A percentile compares a stretch with the other conserved stretches of the same genome.
Evolutionary conservation across 2,888 invertebrate genomes (phyloP).

Genomic region (Spilarctia lutea): DNA sequence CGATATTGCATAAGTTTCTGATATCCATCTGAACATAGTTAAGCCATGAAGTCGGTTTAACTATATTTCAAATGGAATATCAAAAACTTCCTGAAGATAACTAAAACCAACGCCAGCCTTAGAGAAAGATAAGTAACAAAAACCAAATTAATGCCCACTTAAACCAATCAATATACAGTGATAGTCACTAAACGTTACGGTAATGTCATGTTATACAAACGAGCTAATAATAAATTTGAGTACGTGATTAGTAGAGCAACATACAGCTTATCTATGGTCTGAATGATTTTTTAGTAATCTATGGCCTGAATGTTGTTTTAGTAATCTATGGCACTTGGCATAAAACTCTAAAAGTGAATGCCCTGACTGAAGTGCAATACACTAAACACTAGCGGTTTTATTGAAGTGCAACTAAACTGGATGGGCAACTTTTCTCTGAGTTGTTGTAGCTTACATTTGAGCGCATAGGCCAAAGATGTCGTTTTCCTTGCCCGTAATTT

Average conservation of each 20-base stretch:
- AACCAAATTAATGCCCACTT: background rate
- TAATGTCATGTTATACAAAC: slow-evolving; percentile 13
- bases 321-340: slow-evolving; percentile 52
- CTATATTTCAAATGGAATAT: no score
- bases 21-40: no score
- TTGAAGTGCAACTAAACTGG: slow-evolving; percentile 59
- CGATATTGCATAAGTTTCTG: no score
- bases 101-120: no score
- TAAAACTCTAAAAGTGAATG: slow-evolving; percentile 66
- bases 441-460: background rate
- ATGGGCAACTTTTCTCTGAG: slow-evolving; percentile 14
- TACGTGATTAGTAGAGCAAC: background rate
- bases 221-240: background rate
- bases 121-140: background rate
- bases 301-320: slow-evolving; percentile 45
- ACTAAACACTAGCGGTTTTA: slow-evolving; percentile 37
- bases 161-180: background rate
- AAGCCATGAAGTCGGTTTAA: no score
- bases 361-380: slow-evolving; percentile 48
- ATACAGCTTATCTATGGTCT: slow-evolving; percentile 37
- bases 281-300: slow-evolving; percentile 52
- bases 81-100: no score
- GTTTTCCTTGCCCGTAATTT: background rate
- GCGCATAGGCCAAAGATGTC: background rate
- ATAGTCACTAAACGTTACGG: background rate